These are phyloP conservation scores for Eunapius fragilis DNA, from an alignment of 37 sponge, comb jelly and placozoan species.

Conservation along the genomic window DNA sequence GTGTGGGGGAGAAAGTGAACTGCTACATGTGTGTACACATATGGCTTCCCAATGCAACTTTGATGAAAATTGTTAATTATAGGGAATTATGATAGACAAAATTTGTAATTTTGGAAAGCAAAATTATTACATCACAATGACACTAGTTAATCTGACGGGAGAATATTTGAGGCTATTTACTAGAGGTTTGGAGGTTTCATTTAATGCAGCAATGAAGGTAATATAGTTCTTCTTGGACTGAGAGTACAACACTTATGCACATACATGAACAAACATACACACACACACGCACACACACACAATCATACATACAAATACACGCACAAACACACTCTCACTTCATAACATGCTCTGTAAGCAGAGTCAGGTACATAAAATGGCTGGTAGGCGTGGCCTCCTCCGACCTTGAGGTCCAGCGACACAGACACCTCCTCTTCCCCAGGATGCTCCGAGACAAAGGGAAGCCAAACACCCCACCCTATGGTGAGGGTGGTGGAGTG, in stretches of 20 bases:
- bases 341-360: constrained; percentile 42
- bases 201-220: too few species aligned
- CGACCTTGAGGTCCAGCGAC: constrained; percentile 36
- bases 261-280: not conserved
- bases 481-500: constrained; percentile 37
- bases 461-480: constrained; percentile 56
- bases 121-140: too few species aligned
- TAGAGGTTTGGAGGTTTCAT: too few species aligned
- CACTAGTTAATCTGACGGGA: too few species aligned
- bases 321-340: constrained; percentile 9
- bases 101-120: too few species aligned
- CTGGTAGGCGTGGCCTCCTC: constrained; percentile 30
- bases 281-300: constrained; percentile 5
- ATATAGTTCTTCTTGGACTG: too few species aligned
- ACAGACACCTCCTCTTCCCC: not conserved
- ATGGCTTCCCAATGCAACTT: too few species aligned
- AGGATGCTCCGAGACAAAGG: not conserved
- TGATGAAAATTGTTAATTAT: too few species aligned
- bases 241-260: too few species aligned
- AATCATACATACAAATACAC: not conserved
- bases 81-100: too few species aligned
- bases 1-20: not conserved
- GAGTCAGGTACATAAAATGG: constrained; percentile 39
- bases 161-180: too few species aligned
- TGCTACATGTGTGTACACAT: not conserved